Conservation (phyloP, 1,140 invertebrate species). For the Brachionus sp. region DNA sequence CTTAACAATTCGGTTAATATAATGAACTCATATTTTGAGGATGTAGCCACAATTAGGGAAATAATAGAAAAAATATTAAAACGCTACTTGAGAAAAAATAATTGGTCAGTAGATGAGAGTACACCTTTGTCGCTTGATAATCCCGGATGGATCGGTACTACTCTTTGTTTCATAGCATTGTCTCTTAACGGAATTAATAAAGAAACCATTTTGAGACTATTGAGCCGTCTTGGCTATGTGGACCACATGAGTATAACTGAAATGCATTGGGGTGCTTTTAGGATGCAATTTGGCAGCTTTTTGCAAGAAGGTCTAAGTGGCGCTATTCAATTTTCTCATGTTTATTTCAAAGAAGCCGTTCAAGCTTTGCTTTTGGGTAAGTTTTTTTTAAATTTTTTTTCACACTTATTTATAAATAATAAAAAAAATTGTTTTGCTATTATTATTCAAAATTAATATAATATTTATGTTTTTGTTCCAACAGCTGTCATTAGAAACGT, state of each 20-base stretch:
- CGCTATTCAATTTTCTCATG: conserved; percentile 52
- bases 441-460: too few relatives aligned
- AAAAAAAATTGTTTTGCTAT: too few relatives aligned
- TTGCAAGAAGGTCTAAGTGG: conserved; percentile 53
- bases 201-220: conserved; percentile 50
- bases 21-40: conserved; percentile 41
- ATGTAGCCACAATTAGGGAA: conserved; percentile 14
- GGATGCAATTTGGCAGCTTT: conserved; percentile 49
- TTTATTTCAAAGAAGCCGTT: conserved; percentile 54
- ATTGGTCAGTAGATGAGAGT: conserved; percentile 16
- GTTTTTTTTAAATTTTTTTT: conserved; percentile 14
- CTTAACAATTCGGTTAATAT: conserved; percentile 22
- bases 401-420: too few relatives aligned
- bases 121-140: background rate
- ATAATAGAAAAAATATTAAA: conserved; percentile 27
- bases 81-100: conserved; percentile 32
- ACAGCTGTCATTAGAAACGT: too few relatives aligned
- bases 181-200: conserved; percentile 53
- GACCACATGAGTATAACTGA: conserved; percentile 50
- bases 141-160: conserved; percentile 56
- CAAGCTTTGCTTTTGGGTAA: conserved; percentile 55
- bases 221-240: conserved; percentile 51
- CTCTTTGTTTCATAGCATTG: conserved; percentile 53
- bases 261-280: conserved; percentile 55
- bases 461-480: too few relatives aligned